Percentiles rank a stretch among this genome's conserved stretches.
Evolutionary conservation across 2,113 vertebrate genomes (phyloP).

Genomic region (Pomatorhinus ruficollis): DNA sequence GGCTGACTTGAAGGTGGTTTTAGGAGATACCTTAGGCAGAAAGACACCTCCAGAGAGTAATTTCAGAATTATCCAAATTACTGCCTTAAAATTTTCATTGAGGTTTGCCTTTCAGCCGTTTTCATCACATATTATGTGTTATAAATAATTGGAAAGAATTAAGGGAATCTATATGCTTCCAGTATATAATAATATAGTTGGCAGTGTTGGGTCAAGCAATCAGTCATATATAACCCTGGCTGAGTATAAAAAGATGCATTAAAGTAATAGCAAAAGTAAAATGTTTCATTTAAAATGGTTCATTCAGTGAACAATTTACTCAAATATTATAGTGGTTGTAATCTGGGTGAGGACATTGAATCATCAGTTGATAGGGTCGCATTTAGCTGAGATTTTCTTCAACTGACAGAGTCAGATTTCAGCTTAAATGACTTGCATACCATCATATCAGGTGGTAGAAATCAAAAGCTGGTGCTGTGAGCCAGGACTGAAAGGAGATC

Average conservation of each 20-base stretch:
- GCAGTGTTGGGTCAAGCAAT: slow-evolving; percentile 35
- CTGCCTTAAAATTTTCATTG: background rate
- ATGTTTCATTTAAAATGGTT: background rate
- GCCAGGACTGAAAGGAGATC: background rate
- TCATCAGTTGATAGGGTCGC: background rate
- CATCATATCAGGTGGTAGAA: background rate
- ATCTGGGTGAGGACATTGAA: background rate
- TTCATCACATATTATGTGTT: background rate
- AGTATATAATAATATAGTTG: slow-evolving; percentile 41
- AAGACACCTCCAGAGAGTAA: background rate
- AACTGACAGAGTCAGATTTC: background rate
- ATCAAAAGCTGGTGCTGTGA: background rate
- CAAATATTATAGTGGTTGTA: background rate
- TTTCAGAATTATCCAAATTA: background rate
- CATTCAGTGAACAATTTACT: slow-evolving; percentile 23
- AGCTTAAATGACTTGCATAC: background rate
- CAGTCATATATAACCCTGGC: slow-evolving; percentile 32
- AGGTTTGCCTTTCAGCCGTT: background rate
- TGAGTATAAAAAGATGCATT: slow-evolving; percentile 37
- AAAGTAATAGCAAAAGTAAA: slow-evolving; percentile 36
- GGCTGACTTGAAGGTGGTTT: background rate
- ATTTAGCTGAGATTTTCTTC: background rate
- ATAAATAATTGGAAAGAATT: slow-evolving; percentile 24
- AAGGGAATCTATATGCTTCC: slow-evolving; percentile 10
- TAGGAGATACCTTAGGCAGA: background rate